Conservation (phyloP, 2,113 vertebrate species). For the Speoplatyrhinus poulsoni region DNA sequence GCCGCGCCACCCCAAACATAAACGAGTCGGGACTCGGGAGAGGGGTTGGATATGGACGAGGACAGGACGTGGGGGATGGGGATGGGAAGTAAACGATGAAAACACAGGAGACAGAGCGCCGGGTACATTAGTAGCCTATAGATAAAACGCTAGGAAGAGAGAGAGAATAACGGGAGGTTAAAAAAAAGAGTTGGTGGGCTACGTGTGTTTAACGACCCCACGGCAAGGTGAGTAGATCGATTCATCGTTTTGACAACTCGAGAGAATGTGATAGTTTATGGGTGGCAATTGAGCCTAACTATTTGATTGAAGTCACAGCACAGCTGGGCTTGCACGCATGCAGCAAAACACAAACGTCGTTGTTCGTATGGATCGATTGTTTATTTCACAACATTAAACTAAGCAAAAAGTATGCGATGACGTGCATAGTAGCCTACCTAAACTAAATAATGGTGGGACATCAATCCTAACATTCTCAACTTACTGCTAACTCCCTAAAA, state of each 20-base stretch:
- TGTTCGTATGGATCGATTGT: slow-evolving; percentile 1
- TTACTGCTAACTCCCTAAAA: too few relatives aligned
- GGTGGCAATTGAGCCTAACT: not conserved
- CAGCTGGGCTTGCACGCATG: slow-evolving; percentile 45
- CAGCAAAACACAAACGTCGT: slow-evolving; percentile 17
- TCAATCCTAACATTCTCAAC: too few relatives aligned
- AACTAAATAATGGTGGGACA: too few relatives aligned
- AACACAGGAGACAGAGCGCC: not conserved
- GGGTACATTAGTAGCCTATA: not conserved
- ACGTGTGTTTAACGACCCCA: not conserved
- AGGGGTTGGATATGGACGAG: slow-evolving; percentile 24
- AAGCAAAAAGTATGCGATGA: too few relatives aligned
- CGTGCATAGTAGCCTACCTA: not conserved
- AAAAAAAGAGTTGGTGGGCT: not conserved
- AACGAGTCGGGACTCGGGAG: not conserved
- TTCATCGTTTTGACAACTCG: not conserved
- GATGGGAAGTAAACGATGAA: slow-evolving; percentile 24
- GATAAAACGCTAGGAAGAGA: too few relatives aligned
- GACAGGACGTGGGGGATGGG: slow-evolving; percentile 49
- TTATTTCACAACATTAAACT: too few relatives aligned
- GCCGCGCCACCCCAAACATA: not conserved
- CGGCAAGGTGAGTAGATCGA: too few relatives aligned
- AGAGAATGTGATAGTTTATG: slow-evolving; percentile 6
- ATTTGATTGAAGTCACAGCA: slow-evolving; percentile 36
- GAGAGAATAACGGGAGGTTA: not conserved